Evolutionary conservation across 2,797 vertebrate species (phyloP).

Genomic region (Rousettus madagascariensis): DNA sequence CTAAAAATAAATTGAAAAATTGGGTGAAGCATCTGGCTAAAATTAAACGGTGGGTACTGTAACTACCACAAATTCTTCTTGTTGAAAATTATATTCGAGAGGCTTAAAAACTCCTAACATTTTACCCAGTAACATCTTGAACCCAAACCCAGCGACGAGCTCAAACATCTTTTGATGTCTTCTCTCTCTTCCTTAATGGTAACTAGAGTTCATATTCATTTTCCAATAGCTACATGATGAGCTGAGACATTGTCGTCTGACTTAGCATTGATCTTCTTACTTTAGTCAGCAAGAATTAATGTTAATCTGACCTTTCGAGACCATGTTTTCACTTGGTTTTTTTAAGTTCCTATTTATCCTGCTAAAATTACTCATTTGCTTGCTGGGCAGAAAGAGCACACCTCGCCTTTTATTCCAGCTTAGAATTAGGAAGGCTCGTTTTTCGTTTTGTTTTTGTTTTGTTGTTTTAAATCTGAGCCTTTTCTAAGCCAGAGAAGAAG

Average conservation of each 20-base stretch:
- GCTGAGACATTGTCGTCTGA: slow-evolving; percentile 17
- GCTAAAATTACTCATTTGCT: neutral
- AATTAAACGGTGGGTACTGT: slow-evolving; percentile 68
- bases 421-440: neutral
- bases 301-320: slow-evolving; percentile 21
- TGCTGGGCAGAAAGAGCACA: neutral
- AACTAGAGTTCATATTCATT: neutral
- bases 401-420: neutral
- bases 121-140: slow-evolving; percentile 34
- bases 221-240: neutral
- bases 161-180: neutral
- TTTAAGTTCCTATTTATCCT: neutral
- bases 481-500: neutral
- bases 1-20: slow-evolving; percentile 69
- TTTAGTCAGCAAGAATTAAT: slow-evolving; percentile 10
- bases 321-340: neutral
- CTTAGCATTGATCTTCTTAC: neutral
- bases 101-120: slow-evolving; percentile 12
- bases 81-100: slow-evolving; percentile 64
- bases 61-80: slow-evolving; percentile 65
- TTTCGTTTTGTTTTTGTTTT: neutral
- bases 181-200: neutral
- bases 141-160: neutral
- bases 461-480: neutral
- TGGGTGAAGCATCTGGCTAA: slow-evolving; percentile 71